These are phyloP conservation scores for Aselliscus stoliczkanus DNA, from an alignment of 2,797 vertebrate species.

Conservation along the genomic window DNA sequence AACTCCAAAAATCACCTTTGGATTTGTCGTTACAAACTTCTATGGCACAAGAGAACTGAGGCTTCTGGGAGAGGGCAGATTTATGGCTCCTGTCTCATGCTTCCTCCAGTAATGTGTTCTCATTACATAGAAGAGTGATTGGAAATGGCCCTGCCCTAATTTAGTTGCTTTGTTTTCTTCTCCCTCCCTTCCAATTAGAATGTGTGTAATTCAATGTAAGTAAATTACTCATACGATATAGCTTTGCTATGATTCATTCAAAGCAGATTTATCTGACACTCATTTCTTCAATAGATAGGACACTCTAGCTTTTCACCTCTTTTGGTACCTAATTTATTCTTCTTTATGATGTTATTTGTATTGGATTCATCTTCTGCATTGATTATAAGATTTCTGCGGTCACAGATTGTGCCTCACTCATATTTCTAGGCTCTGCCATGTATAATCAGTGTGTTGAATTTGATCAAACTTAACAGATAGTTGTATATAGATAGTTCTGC, in stretches of 20 bases:
- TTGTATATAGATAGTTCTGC: background rate
- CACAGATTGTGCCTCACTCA: background rate
- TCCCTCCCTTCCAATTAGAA: background rate
- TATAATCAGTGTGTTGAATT: background rate
- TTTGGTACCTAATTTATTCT: background rate
- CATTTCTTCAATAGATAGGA: background rate
- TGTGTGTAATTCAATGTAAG: background rate
- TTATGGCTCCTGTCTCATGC: accelerated
- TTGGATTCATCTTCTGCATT: background rate
- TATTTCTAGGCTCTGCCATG: background rate
- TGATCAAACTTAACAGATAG: background rate
- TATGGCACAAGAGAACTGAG: background rate
- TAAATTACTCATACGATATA: background rate
- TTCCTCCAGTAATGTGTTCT: background rate
- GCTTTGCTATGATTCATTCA: background rate
- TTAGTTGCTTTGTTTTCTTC: background rate
- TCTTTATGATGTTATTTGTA: background rate
- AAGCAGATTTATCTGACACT: background rate
- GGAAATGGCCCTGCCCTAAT: background rate
- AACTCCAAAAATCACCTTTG: background rate
- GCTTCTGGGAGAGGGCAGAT: background rate
- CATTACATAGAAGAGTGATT: background rate
- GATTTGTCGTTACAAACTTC: background rate
- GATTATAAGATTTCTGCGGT: background rate
- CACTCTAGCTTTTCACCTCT: background rate